Evolutionary conservation across 1,140 invertebrate species (phyloP).

Genomic region (Venturia canescens): DNA sequence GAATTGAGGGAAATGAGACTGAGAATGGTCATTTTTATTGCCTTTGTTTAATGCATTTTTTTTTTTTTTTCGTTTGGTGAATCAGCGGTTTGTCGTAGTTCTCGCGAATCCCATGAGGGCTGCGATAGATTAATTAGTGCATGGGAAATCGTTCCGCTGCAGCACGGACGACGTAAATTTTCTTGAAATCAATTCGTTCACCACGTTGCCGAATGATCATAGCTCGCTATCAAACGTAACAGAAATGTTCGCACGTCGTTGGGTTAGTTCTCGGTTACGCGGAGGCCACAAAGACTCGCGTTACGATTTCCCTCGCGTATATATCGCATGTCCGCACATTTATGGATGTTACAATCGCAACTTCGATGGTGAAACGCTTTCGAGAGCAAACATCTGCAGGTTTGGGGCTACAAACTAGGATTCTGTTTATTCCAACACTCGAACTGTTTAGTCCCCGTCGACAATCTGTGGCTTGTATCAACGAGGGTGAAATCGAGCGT

Average conservation of each 20-base stretch:
- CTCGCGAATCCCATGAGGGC: too few relatives aligned
- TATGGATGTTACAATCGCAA: background rate
- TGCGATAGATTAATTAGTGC: too few relatives aligned
- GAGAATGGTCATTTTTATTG: too few relatives aligned
- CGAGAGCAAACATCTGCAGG: background rate
- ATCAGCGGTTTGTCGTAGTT: too few relatives aligned
- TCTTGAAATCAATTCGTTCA: too few relatives aligned
- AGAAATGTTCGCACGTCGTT: background rate
- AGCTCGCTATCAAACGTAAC: too few relatives aligned
- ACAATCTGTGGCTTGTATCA: background rate
- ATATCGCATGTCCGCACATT: background rate
- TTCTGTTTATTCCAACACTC: background rate
- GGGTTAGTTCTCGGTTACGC: background rate
- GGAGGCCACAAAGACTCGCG: background rate
- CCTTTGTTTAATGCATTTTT: too few relatives aligned
- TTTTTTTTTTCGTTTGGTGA: too few relatives aligned
- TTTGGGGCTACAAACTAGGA: background rate
- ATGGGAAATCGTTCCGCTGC: too few relatives aligned
- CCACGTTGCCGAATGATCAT: too few relatives aligned
- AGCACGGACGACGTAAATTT: too few relatives aligned
- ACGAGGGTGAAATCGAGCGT: background rate
- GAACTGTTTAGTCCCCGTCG: background rate
- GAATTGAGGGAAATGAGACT: too few relatives aligned
- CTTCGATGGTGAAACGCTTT: background rate
- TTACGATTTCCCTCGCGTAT: background rate